phyloP scores from a whole-genome alignment of 92 coral and sea anemone species.

The Isaurus tuberculatus region DNA sequence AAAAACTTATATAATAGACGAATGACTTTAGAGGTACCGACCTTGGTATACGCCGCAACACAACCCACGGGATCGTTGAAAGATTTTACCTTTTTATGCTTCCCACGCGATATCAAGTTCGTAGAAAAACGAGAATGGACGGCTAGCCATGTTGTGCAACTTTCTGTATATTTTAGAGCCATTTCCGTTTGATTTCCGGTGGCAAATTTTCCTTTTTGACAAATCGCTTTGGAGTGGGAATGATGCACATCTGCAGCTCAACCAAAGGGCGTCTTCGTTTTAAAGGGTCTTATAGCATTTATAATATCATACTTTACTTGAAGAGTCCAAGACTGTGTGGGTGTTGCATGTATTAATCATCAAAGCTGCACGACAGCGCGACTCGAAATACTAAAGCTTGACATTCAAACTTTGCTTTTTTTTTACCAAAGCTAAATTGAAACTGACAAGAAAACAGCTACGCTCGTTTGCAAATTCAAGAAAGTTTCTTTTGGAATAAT shows the following conservation, averaged over 20 bases:
- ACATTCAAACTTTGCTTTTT: not conserved
- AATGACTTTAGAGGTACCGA: constrained; percentile 38
- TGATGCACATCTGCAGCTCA: not conserved
- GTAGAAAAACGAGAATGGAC: constrained; percentile 4
- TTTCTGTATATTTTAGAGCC: constrained; percentile 23
- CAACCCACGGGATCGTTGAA: constrained; percentile 44
- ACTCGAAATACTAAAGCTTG: constrained; percentile 22
- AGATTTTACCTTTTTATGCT: not conserved
- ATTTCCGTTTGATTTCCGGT: constrained; percentile 53
- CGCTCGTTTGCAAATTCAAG: constrained; percentile 3
- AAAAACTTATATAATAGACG: constrained; percentile 9
- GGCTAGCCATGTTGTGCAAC: constrained; percentile 15
- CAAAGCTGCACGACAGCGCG: constrained; percentile 31
- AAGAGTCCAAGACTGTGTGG: constrained; percentile 48
- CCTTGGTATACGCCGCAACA: constrained; percentile 36
- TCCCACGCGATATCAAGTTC: constrained; percentile 37
- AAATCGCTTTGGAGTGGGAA: not conserved
- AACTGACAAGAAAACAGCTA: not conserved
- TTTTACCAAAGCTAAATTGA: not conserved
- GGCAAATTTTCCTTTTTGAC: not conserved
- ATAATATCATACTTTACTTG: constrained; percentile 37
- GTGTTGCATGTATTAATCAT: constrained; percentile 42
- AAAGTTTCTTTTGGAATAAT: not conserved
- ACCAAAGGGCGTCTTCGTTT: constrained; percentile 38
- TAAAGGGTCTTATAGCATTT: constrained; percentile 38